phyloP scores from a whole-genome alignment of 2,888 invertebrate genomes.

The Ochlodes sylvanus region DNA sequence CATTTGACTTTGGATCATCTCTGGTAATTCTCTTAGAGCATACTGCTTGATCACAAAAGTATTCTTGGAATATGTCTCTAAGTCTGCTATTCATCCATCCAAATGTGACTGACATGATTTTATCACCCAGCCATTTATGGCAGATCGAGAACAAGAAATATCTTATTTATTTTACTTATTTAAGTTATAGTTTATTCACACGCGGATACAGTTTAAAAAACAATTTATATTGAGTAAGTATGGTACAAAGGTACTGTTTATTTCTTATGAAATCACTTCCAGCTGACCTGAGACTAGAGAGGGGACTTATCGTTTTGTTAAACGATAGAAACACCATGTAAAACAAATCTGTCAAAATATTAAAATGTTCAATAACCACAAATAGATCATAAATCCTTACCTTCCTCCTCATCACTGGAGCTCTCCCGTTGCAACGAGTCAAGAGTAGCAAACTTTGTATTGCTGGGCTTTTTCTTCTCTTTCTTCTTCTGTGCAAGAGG shows the following conservation, averaged over 20 bases:
- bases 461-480: conserved; percentile 65
- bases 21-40: conserved; percentile 47
- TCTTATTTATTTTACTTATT: not conserved
- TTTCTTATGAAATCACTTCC: too few species aligned
- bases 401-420: conserved; percentile 87
- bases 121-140: not conserved
- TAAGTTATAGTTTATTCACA: too few species aligned
- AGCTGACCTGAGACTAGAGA: too few species aligned
- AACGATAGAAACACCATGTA: too few species aligned
- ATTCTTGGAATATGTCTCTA: conserved; percentile 46
- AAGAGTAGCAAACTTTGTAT: conserved; percentile 86
- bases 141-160: not conserved
- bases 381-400: conserved; percentile 51
- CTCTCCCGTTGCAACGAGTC: conserved; percentile 83
- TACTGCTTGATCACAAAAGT: conserved; percentile 49
- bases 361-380: too few species aligned
- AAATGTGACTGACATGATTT: conserved; percentile 18
- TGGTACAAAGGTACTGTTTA: too few species aligned
- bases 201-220: too few species aligned
- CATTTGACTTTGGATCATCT: conserved; percentile 17
- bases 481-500: conserved; percentile 66
- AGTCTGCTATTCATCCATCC: conserved; percentile 46
- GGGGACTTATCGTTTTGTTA: too few species aligned
- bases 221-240: too few species aligned
- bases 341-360: too few species aligned